Base-by-base conservation (phyloP, 2,888 invertebrate species). In the Trachelus iudaicus region DNA sequence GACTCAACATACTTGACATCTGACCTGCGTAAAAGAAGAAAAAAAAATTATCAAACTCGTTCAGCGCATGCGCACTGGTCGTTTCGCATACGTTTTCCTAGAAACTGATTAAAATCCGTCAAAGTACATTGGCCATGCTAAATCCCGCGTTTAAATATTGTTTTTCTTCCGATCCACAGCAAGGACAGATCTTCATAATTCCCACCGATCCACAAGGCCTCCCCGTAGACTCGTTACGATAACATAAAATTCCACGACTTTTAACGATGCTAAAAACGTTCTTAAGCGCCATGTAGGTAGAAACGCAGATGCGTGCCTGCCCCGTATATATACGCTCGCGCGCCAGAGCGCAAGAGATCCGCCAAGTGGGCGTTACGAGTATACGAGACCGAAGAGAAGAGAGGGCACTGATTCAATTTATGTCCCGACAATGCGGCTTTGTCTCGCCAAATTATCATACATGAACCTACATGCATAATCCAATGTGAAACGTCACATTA, bases 381-480 rank as follows among this genome's bases (percentile, higher is more conserved):
- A 78, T 77, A 79, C 77, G 30, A 71, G 34, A 30, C 71, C 30
- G 76, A 77, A 79, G 76, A 79, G 78, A 79, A 80, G 80, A 84
- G 82, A 76, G 73, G 76, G 81, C 68, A 78, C 80, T 84, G 87
- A 89, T 89, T 90, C 89, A 89, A 89, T 89, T 90, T 89, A 89
- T 88, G 87, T 84, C 83, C 83, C 85, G 90, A 90, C 90, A 90
- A 90, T 90, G 87, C 86, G 86, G 89, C 90, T 90, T 90, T 90
- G 90, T 90, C 86, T 90, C 86, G 87, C 85, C 85, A 86, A 89
- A 90, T 90, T 91, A 90, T 90, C 90, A 90, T 90, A 90, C 87
- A 85, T 84, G 88, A 87, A 86, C 85, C 85, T 84, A 88, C 87
- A 86, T 83, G 85, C 85, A 87, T 87, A 87, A 87, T 86, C 83